Conservation (phyloP, 1,140 invertebrate genomes). For the Euschistus heros region DNA sequence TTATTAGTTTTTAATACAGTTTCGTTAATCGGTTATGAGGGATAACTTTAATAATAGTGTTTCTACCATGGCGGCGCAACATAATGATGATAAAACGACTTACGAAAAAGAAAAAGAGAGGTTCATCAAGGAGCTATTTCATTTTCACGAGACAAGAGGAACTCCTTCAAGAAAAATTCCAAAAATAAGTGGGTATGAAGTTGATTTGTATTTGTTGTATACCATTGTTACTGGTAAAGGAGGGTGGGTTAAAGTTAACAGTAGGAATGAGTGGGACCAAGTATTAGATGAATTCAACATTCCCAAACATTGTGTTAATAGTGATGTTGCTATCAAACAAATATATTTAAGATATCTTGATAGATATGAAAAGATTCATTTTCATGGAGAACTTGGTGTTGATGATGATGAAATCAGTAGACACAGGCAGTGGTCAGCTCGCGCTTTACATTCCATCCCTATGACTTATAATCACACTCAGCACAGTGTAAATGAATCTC, state of each 20-base stretch:
- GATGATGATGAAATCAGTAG: slow-evolving; percentile 64
- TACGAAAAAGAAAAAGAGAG: slow-evolving; percentile 32
- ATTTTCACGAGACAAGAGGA: slow-evolving; percentile 76
- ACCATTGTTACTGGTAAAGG: slow-evolving; percentile 79
- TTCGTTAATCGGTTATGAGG: neutral
- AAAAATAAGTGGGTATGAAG: slow-evolving; percentile 73
- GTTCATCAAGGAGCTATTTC: slow-evolving; percentile 67
- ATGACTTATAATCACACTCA: slow-evolving; percentile 72
- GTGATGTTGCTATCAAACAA: slow-evolving; percentile 72
- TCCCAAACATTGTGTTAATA: slow-evolving; percentile 72
- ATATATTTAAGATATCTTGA: slow-evolving; percentile 78
- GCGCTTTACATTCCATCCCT: slow-evolving; percentile 59
- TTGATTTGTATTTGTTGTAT: slow-evolving; percentile 85
- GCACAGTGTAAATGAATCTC: slow-evolving; percentile 60
- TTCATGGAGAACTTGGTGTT: slow-evolving; percentile 60
- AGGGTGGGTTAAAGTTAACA: slow-evolving; percentile 84
- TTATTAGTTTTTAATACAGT: neutral
- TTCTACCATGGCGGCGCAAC: neutral
- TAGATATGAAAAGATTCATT: slow-evolving; percentile 75
- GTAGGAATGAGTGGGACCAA: slow-evolving; percentile 71
- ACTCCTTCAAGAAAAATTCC: slow-evolving; percentile 64
- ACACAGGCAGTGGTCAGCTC: slow-evolving; percentile 54
- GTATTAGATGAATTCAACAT: slow-evolving; percentile 65
- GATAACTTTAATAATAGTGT: neutral
- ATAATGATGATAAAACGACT: slow-evolving; percentile 2